Evolutionary conservation across 2,113 vertebrate species (phyloP), one percentile per base, ranked within the genome.

Genomic region (Kryptolebias marmoratus): DNA sequence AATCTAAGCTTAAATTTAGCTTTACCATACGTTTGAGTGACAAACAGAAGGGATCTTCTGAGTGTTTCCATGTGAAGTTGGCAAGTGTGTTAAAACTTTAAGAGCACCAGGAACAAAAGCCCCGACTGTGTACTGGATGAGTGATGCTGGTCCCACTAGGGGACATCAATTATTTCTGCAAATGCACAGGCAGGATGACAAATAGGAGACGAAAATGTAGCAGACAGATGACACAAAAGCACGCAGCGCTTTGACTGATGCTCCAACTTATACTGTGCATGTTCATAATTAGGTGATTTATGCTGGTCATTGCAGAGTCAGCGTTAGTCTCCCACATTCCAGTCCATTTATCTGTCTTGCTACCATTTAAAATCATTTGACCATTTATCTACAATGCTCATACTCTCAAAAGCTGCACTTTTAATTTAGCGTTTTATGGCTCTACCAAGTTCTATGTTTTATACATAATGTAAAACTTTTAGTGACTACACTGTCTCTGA

Each of bases 241-340:
- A 79, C 39, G 66, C 47, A 61, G 55, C 42, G 65, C 61, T 68
- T 68, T 94, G 92, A 94, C 88, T 88, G 92, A 94, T 93, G 91
- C 87, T 80, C 77, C 90, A 89, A 85, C 88, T 93, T 93, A 86
- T 92, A 91, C 56, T 31, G 39, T 57, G 81, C 79, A 42, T 81
- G 82, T 88, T 91, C 88, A 89, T 93, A 93, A 94, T 94, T 87
- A 90, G 79, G 81, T 93, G 93, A 93, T 93, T 91, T 92, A 94
- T 93, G 91, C 82, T 27, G 64, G 78, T 89, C 89, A 83, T 91
- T 90, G 85, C 66, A 71, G 86, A 90, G 80, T 87, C 85, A 69
- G 78, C 59, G 79, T 59, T 81, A 66, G 61, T 71, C 70, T 77
- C 71, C 56, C 68, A 45, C 68, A 60, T 78, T 79, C 63, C 66